A percentile compares a stretch with the other conserved stretches of the same genome.
These are phyloP conservation scores for Heliconius hortense DNA, from an alignment of 2,888 invertebrate genomes.

Conservation along the genomic window DNA sequence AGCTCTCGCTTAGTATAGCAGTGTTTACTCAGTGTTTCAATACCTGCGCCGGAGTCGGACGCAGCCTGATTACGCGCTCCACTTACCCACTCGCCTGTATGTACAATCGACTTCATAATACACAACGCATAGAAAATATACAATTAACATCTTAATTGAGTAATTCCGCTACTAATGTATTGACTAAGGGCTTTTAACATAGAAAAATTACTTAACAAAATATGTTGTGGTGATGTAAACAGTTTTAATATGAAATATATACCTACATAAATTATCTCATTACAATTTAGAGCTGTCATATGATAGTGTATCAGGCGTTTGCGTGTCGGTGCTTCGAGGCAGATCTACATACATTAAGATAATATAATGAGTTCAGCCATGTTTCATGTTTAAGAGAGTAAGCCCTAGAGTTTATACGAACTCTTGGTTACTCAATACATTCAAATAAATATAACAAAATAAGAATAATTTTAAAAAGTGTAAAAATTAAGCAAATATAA, in stretches of 20 bases:
- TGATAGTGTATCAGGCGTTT: background rate
- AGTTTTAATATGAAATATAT: background rate
- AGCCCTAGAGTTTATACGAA: background rate
- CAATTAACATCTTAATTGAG: slow-evolving; percentile 35
- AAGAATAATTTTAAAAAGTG: background rate
- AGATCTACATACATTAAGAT: background rate
- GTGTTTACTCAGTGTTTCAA: slow-evolving; percentile 25
- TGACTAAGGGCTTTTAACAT: slow-evolving; percentile 28
- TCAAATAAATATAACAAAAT: background rate
- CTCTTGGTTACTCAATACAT: background rate
- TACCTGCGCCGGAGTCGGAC: slow-evolving; percentile 57
- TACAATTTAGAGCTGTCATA: background rate
- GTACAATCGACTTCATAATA: slow-evolving; percentile 50
- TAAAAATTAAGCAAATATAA: background rate
- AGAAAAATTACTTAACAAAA: slow-evolving; percentile 3
- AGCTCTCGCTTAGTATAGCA: slow-evolving; percentile 2
- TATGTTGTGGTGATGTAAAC: background rate
- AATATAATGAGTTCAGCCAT: background rate
- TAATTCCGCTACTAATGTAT: slow-evolving; percentile 28
- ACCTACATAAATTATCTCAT: background rate
- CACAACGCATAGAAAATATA: slow-evolving; percentile 37
- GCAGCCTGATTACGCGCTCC: slow-evolving; percentile 79
- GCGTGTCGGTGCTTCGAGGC: background rate
- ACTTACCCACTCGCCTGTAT: slow-evolving; percentile 55
- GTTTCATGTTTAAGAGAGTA: background rate